Evolutionary conservation across 2,888 invertebrate genomes (phyloP), one percentile per base, ranked within the genome.

Genomic region (Ypsolopha scabrella): DNA sequence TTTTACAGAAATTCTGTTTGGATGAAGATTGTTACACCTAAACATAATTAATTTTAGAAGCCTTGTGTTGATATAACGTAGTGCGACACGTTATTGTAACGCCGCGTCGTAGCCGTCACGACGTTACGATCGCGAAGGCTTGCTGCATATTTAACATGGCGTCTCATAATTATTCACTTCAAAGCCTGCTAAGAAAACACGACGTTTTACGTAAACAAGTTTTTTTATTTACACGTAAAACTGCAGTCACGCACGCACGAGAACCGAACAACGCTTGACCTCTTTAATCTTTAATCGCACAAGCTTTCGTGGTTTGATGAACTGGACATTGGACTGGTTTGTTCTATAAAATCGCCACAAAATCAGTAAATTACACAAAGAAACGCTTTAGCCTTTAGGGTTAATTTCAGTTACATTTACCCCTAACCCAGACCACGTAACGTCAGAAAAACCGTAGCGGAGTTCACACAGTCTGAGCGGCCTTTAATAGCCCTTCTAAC

Each of bases 401-500:
- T 24, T 24, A 24, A 24, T 24, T 24, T 24, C 24, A 24, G 24
- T 24, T 24, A 24, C 24, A 24, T 24, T 24, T 24, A 24, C 24
- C 2, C 4, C 4, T 3, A 2, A 2, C 24, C 24, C 24, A 24
- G 24, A 24, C 24, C 24, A 24, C 24, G 24, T 24, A 24, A 24
- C 24, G 24, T 24, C 4, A 24, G 24, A 24, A 24, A 24, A 24
- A 24, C 24, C 24, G 24, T 24, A 24, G 24, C 24, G 24, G 24
- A 2, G 24, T 45, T 67, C 67, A 67, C 70, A 72, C 75, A 72
- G 71, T 71, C 74, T 72, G 75, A 68, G 75, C 41, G 70, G 73
- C 67, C 64, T 67, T 75, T 80, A 80, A 79, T 79, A 77, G 79
- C 73, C 70, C 66, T 67, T 67, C 70, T 70, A 77, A 74, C 76